Base-by-base conservation (phyloP, 2,888 invertebrate genomes). In the Megalurothrips usitatus region DNA sequence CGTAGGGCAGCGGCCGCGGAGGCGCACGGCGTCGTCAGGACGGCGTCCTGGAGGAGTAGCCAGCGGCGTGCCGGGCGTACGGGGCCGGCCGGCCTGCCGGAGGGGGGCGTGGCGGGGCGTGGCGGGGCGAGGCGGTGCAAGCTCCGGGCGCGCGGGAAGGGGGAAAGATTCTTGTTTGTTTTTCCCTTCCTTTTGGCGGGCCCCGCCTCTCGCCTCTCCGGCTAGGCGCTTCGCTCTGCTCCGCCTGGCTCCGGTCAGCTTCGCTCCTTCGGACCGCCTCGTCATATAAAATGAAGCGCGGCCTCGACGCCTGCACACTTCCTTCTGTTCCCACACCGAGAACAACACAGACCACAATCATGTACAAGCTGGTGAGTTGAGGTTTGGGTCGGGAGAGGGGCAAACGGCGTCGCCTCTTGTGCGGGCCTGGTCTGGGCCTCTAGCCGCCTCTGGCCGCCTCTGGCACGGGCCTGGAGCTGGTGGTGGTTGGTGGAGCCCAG, bases 291-390 rank as follows among this genome's bases (percentile, higher is more conserved):
- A 75, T 26, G 68, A 75, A 75, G 26, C 23, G 68, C 68, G 23
- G 68, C 26, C 68, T 26, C 68, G 8, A 1, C 23, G 23, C 23
- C 68, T 26, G 68, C 68, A 75, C 68, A 75, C 26, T 75, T 75
- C 58, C 68, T 75, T 75, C 68, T 75, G 68, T 23, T 75, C 68
- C 34, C 12, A 26, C 68, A 26, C 68, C 6, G 68, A 75, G 68
- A 26, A 75, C 68, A 75, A 75, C 68, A 75, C 68, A 75, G 68
- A 75, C 68, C 68, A 58, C 58, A 75, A 75, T 10, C 26, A 75
- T 75, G 68, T 75, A 75, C 68, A 26, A 23, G 23, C 68, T 75
- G 68, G 68, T 58, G 58, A 58, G 58, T 58, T 43, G 3, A 6
- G 6, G 3, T 43, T 43, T 6, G 34, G 6, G 3, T 43, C 34